Base-by-base conservation (phyloP, 2,113 vertebrate genomes). In the Oplegnathus fasciatus region DNA sequence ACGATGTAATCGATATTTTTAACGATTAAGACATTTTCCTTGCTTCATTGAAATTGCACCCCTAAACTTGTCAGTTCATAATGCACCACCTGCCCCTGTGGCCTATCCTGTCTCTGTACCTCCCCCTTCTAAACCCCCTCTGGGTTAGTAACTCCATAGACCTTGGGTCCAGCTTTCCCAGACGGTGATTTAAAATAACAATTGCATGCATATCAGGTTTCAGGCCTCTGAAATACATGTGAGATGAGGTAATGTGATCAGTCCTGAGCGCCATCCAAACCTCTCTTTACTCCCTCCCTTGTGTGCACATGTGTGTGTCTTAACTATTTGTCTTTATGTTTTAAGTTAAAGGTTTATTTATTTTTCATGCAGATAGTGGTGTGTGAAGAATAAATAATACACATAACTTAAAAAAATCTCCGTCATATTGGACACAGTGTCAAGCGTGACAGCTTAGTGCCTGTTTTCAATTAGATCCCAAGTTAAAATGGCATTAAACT, bases 181-280 rank as follows among this genome's bases (percentile, higher is more conserved):
- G 94, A 94, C 93, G 77, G 88, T 94, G 91, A 95, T 95, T 96
- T 95, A 95, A 95, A 96, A 96, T 95, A 95, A 96, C 95, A 96
- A 95, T 95, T 93, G 94, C 93, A 91, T 91, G 93, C 91, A 76
- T 94, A 94, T 95, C 94, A 86, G 80, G 91, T 95, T 95, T 90
- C 95, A 87, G 89, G 91, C 91, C 91, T 93, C 94, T 87, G 83
- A 94, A 95, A 96, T 95, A 86, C 90, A 94, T 95, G 90, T 90
- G 88, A 92, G 94, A 94, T 95, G 93, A 96, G 94, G 94, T 94
- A 95, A 96, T 95, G 91, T 88, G 94, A 95, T 95, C 92, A 91
- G 88, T 84, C 79, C 89, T 75, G 82, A 89, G 80, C 82, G 24
- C 85, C 87, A 89, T 93, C 91, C 90, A 90, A 90, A 78, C 83